Percentiles rank a stretch among this genome's conserved stretches.
phyloP scores from a whole-genome alignment of 1,140 invertebrate genomes.

The Zaprionus taronus region DNA sequence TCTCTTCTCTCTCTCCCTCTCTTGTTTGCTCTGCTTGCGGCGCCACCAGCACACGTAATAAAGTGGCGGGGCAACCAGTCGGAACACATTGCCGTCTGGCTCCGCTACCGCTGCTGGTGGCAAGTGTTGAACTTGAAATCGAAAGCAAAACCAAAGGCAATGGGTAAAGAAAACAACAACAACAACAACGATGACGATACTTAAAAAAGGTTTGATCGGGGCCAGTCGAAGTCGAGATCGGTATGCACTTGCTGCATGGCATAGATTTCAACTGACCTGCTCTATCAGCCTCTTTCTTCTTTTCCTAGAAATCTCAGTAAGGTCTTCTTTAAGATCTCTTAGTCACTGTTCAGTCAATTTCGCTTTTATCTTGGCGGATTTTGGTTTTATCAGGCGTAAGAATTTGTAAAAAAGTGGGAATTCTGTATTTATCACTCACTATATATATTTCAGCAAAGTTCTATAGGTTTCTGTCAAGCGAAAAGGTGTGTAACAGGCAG shows the following conservation, averaged over 20 bases:
- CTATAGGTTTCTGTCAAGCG: too few relatives aligned
- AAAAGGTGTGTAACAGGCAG: too few relatives aligned
- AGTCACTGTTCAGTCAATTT: rapidly evolving
- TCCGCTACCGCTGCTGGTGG: conserved; percentile 23
- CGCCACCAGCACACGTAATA: conserved; percentile 70
- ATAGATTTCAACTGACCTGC: background rate
- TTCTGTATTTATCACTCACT: too few relatives aligned
- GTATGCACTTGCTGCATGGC: conserved; percentile 8
- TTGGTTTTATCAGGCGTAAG: too few relatives aligned
- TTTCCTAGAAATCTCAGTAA: too few relatives aligned
- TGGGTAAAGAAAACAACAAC: conserved; percentile 19
- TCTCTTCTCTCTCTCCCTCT: background rate
- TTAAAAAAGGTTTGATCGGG: conserved; percentile 26
- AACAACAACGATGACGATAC: conserved; percentile 40
- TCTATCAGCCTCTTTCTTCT: too few relatives aligned
- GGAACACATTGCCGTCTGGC: conserved; percentile 69
- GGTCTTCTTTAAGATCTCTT: background rate
- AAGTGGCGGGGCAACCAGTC: conserved; percentile 71
- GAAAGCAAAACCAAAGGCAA: conserved; percentile 60
- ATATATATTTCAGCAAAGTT: too few relatives aligned
- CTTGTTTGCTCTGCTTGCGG: background rate
- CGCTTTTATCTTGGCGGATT: background rate
- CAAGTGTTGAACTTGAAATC: conserved; percentile 81
- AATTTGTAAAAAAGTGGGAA: too few relatives aligned
- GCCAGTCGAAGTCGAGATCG: conserved; percentile 11